Evolutionary conservation across 2,113 vertebrate genomes (phyloP), one percentile per base, ranked within the genome.

Genomic region (Colossoma macropomum): DNA sequence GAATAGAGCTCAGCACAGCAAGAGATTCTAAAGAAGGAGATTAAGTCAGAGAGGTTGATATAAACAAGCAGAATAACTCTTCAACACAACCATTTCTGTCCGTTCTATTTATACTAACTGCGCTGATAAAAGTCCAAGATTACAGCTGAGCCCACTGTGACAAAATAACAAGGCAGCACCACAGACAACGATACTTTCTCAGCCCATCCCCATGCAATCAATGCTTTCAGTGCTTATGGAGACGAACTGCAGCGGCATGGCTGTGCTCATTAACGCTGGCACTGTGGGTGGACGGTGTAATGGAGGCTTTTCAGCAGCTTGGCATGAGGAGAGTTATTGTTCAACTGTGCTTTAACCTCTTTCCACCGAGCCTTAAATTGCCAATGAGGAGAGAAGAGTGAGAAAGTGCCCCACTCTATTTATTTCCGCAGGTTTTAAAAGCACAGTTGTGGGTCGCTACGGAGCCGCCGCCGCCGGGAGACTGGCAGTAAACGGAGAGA

Each of bases 251-350:
- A 48, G 56, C 72, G 7, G 54, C 54, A 56, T 8, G 54, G 54
- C 54, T 17, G 48, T 16, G 4, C 32, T 71, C 34, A 73, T 79
- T 86, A 80, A 79, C 54, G 19, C 50, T 65, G 63, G 63, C 23
- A 17, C 75, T 6, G 75, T 69, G 71, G 76, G 80, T 70, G 73
- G 79, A 70, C 28, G 66, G 65, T 41, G 75, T 86, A 86, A 86
- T 86, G 76, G 54, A 45, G 71, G 80, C 85, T 79, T 60, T 86
- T 76, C 78, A 69, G 76, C 41, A 52, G 71, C 48, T 8, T 76
- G 45, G n/a, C 32, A 66, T 48, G 68, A 83, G 59, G 54, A 79
- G 23, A 86, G 28, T 83, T 77, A 86, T 60, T 17, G n/a, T 80
- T 63, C 13, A 38, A 32, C 78, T 59, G 25, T n/a, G 34, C 34